A percentile compares a stretch with the other conserved stretches of the same genome.
These are phyloP conservation scores for Myotis planiceps DNA, from an alignment of 2,797 vertebrate species.

Conservation along the genomic window DNA sequence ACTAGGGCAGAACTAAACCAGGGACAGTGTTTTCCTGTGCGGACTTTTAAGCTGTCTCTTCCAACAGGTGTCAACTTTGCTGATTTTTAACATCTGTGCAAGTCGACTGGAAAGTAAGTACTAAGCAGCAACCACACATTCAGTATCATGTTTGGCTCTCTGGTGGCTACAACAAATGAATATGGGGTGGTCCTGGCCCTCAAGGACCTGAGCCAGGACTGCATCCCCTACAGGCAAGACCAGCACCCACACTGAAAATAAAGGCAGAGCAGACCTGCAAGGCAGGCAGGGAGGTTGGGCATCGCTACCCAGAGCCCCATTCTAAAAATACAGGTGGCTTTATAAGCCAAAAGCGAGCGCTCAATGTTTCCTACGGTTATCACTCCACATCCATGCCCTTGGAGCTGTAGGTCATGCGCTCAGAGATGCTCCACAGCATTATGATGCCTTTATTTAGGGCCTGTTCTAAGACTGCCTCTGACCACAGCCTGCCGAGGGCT, in stretches of 20 bases:
- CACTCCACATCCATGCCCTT: background rate
- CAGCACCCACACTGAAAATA: background rate
- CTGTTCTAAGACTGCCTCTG: background rate
- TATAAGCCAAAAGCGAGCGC: background rate
- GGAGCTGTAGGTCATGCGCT: background rate
- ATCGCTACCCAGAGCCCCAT: accelerated
- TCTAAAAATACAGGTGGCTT: background rate
- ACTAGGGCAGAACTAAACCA: background rate
- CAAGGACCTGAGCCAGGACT: background rate
- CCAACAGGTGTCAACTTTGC: background rate
- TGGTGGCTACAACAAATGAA: background rate
- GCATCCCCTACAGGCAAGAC: background rate
- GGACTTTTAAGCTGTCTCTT: background rate
- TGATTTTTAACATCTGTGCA: background rate
- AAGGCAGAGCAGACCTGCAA: background rate
- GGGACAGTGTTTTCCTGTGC: background rate
- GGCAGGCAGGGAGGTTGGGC: background rate
- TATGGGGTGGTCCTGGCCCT: background rate
- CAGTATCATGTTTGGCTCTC: background rate
- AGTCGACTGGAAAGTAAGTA: background rate
- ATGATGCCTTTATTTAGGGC: background rate
- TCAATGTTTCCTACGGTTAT: background rate
- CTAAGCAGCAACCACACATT: background rate
- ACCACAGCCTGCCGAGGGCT: background rate
- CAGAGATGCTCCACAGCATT: accelerated